phyloP scores from a whole-genome alignment of 1,140 invertebrate genomes.

The Coptotermes formosanus region DNA sequence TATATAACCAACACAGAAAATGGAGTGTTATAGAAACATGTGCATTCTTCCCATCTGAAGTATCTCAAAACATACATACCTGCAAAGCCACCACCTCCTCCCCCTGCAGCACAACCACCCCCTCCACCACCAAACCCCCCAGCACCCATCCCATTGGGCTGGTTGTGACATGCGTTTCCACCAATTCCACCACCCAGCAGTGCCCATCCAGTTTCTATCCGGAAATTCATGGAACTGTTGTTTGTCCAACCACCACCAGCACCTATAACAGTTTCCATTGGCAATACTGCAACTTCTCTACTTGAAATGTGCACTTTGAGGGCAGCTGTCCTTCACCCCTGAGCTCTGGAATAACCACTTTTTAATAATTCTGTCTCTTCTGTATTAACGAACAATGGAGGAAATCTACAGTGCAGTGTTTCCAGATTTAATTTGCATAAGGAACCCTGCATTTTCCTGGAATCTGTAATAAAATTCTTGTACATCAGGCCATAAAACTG shows the following conservation, averaged over 20 bases:
- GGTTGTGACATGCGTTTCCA: constrained; percentile 63
- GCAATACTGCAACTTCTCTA: not conserved
- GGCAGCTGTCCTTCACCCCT: no score
- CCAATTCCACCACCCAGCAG: constrained; percentile 64
- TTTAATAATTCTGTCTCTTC: not conserved
- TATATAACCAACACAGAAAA: not conserved
- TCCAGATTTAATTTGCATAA: no score
- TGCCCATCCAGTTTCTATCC: constrained; percentile 53
- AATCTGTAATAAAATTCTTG: no score
- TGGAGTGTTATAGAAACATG: no score
- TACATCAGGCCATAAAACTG: no score
- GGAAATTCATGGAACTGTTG: constrained; percentile 47
- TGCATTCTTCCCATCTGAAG: not conserved
- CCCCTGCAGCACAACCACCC: constrained; percentile 63
- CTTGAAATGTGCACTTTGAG: no score
- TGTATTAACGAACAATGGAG: no score
- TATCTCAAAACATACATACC: constrained; percentile 46
- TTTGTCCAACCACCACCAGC: constrained; percentile 73
- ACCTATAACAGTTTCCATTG: constrained; percentile 48
- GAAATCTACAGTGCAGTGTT: not conserved
- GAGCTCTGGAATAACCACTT: no score
- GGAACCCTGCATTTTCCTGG: no score
- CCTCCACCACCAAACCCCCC: constrained; percentile 87
- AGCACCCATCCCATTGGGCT: constrained; percentile 55
- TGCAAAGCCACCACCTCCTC: constrained; percentile 71